Evolutionary conservation across 2,113 vertebrate species (phyloP).

Genomic region (Apodemus sylvaticus): DNA sequence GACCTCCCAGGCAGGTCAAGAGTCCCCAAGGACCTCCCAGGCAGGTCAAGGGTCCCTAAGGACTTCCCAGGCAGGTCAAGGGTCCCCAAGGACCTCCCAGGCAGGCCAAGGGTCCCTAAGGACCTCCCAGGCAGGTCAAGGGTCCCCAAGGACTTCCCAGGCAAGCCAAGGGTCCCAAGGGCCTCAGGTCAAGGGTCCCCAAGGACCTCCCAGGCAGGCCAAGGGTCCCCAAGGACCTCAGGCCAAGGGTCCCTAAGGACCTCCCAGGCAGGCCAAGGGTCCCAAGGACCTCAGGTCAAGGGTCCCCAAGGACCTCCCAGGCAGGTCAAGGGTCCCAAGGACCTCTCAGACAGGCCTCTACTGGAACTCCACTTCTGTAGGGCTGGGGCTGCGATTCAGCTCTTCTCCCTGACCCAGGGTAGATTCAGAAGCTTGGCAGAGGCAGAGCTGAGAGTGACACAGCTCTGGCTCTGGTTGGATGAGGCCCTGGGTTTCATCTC

Average conservation of each 20-base stretch:
- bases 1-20: too few species aligned
- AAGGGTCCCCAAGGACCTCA: too few species aligned
- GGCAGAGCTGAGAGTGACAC: not conserved
- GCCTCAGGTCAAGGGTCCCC: too few species aligned
- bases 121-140: not conserved
- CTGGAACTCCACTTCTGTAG: not conserved
- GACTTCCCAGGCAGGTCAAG: too few species aligned
- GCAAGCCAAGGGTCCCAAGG: not conserved
- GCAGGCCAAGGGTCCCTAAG: not conserved
- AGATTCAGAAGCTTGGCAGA: not conserved
- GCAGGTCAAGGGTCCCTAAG: not conserved
- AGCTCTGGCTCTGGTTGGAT: not conserved
- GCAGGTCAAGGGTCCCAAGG: not conserved
- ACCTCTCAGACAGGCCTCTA: not conserved
- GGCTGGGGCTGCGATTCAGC: not conserved
- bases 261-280: not conserved
- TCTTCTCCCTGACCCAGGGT: not conserved
- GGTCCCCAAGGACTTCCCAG: too few species aligned
- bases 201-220: not conserved
- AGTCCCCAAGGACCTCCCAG: too few species aligned
- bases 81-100: too few species aligned
- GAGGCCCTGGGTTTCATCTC: not conserved
- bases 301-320: too few species aligned
- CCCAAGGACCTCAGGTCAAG: too few species aligned
- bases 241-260: too few species aligned